Evolutionary conservation across 2,888 invertebrate species (phyloP), one percentile per base, ranked within the genome.

Genomic region (Parnassius smintheus): DNA sequence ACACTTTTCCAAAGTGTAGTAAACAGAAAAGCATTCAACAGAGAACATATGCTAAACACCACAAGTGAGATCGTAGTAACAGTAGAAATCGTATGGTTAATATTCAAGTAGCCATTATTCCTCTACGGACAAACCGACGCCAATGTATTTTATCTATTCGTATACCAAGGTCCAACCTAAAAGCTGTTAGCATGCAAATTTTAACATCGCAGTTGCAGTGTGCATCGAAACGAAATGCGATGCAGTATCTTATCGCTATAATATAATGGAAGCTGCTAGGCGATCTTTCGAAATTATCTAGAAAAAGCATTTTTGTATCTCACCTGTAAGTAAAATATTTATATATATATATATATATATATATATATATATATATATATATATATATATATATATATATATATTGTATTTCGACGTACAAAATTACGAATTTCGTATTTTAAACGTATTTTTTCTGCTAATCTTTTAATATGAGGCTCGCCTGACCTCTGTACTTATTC

Each of bases 111-210:
- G 60, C 44, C 53, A 64, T 60, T 60, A 64, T 64, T 56, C 57
- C 22, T 25, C 41, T 46, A 42, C 42, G 10, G 42, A 41, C 46
- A 56, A 22, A 55, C 49, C 42, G 59, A 56, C 25, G 56, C 44
- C 13, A 12, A 45, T 59, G 59, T 62, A 58, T 64, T 64, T 64
- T 60, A 63, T 63, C 63, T 63, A 63, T 63, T 63, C 63, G 57
- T 58, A 44, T 58, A 54, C 64, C 56, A 61, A 65, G 62, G 52
- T 61, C 62, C 55, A 67, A 63, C 62, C 61, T 58, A 62, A 63
- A 64, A 63, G 69, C 66, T 67, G 68, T 72, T 71, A 67, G 68
- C 64, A 71, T 72, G 72, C 69, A 70, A 71, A 72, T 72, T 61
- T 68, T 65, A 67, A 67, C 66, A 62, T 62, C 62, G 64, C 66